Conservation (phyloP, 2,113 vertebrate genomes). For the Pachyramphus minor region DNA sequence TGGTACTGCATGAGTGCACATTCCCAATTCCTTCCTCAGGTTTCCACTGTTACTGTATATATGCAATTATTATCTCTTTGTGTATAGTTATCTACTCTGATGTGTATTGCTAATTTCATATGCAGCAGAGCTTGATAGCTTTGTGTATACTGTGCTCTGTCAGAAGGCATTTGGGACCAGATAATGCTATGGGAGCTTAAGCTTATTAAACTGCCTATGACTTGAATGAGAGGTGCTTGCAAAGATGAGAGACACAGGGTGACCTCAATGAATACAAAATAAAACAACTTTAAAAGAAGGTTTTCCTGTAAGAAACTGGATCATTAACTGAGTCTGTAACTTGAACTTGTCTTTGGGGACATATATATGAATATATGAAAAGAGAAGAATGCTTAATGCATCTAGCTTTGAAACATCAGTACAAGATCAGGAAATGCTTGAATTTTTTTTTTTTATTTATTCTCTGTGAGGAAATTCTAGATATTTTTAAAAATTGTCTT, state of each 20-base stretch:
- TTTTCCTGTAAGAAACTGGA: not conserved
- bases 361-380: not conserved
- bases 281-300: not conserved
- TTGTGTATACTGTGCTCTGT: not conserved
- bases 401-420: not conserved
- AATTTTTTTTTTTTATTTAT: not conserved
- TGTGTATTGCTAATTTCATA: not conserved
- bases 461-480: not conserved
- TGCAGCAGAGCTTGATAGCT: not conserved
- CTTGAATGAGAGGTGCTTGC: not conserved
- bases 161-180: conserved; percentile 5
- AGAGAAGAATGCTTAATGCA: not conserved
- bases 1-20: not conserved
- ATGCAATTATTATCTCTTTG: not conserved
- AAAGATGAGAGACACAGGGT: not conserved
- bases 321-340: not conserved
- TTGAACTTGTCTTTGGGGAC: conserved; percentile 7
- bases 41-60: not conserved
- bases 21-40: not conserved
- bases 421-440: not conserved
- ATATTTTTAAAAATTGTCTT: not conserved
- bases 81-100: not conserved
- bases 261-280: conserved; percentile 25
- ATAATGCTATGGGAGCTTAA: not conserved
- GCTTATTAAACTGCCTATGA: not conserved